Conservation (phyloP, 2,797 vertebrate species). For the Tapirus indicus region DNA sequence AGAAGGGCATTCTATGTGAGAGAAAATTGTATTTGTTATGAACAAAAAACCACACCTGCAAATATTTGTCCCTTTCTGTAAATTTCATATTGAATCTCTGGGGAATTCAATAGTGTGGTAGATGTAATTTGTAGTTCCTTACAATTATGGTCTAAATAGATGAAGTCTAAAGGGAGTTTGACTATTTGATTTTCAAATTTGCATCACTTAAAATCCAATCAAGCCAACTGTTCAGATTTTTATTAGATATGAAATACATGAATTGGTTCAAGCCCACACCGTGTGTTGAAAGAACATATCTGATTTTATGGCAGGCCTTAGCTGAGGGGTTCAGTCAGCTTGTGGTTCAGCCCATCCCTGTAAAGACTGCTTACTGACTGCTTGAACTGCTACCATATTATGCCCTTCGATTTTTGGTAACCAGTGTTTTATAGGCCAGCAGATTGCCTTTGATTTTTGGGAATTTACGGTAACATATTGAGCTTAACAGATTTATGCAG, state of each 20-base stretch:
- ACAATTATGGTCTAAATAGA: slow-evolving; percentile 88
- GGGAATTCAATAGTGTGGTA: slow-evolving; percentile 78
- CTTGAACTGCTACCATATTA: slow-evolving; percentile 88
- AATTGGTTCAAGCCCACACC: slow-evolving; percentile 79
- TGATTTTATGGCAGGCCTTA: slow-evolving; percentile 76
- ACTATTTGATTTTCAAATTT: slow-evolving; percentile 91
- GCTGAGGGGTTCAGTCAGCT: slow-evolving; percentile 67
- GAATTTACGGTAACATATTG: slow-evolving; percentile 89
- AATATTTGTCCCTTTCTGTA: slow-evolving; percentile 78
- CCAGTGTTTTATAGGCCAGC: slow-evolving; percentile 87
- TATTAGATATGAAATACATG: slow-evolving; percentile 87
- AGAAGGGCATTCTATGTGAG: neutral
- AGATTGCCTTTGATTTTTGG: slow-evolving; percentile 90
- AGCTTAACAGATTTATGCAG: slow-evolving; percentile 89
- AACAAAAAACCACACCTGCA: slow-evolving; percentile 80
- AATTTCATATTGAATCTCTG: slow-evolving; percentile 78
- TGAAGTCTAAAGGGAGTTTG: slow-evolving; percentile 88
- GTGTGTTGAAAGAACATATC: slow-evolving; percentile 70
- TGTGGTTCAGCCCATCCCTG: slow-evolving; percentile 76
- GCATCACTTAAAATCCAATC: slow-evolving; percentile 91
- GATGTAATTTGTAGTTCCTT: slow-evolving; percentile 87
- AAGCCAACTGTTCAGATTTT: slow-evolving; percentile 90
- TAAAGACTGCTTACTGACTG: slow-evolving; percentile 83
- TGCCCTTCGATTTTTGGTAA: slow-evolving; percentile 89
- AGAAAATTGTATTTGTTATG: slow-evolving; percentile 76